phyloP scores from a whole-genome alignment of 2,113 vertebrate genomes.

The Hystrix brachyura region DNA sequence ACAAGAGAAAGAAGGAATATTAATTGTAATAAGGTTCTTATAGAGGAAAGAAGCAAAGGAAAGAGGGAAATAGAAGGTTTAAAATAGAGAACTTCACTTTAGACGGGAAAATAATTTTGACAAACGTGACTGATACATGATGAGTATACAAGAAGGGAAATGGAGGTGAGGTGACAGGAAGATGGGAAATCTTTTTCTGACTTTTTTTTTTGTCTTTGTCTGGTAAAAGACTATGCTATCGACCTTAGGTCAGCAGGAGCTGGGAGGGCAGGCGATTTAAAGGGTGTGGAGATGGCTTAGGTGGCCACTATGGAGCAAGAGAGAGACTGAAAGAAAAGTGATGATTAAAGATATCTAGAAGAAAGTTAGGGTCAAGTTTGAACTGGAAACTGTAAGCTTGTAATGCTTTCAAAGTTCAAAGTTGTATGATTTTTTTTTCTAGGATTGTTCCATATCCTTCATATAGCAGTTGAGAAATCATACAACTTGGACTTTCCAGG shows the following conservation, averaged over 20 bases:
- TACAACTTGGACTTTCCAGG: background rate
- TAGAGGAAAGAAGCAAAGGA: background rate
- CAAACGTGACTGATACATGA: background rate
- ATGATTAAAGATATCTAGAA: background rate
- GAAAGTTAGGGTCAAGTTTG: background rate
- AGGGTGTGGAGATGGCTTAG: background rate
- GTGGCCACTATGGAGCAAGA: background rate
- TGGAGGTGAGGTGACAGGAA: background rate
- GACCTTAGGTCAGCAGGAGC: background rate
- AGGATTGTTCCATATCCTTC: background rate
- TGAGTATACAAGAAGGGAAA: background rate
- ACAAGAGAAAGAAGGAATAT: background rate
- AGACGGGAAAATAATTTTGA: background rate
- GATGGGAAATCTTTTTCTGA: background rate
- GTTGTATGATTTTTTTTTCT: background rate
- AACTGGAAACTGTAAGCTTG: background rate
- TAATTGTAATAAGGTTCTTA: background rate
- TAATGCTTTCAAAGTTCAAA: background rate
- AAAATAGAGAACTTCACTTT: background rate
- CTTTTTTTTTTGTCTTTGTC: background rate
- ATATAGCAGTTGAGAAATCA: background rate
- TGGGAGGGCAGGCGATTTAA: background rate
- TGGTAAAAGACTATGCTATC: background rate
- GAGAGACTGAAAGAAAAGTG: background rate
- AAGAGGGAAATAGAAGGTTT: background rate